phyloP scores from a whole-genome alignment of 2,797 vertebrate species.

The Helarctos malayanus region DNA sequence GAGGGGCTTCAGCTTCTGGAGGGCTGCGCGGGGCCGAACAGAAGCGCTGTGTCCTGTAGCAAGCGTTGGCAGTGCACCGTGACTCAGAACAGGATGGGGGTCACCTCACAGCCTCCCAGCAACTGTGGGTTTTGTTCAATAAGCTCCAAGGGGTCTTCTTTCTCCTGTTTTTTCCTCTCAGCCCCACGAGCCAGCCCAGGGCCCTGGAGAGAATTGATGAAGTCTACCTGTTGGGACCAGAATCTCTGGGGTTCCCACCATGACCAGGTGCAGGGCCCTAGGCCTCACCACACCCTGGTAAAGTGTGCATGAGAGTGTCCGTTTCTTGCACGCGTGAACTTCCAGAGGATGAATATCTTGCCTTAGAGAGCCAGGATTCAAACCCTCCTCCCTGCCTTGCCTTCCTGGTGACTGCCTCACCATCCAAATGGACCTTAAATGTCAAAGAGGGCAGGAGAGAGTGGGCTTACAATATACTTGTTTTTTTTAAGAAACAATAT shows the following conservation, averaged over 20 bases:
- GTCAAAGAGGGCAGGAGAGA: constrained; percentile 3
- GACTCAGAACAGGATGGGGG: neutral
- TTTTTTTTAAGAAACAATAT: neutral
- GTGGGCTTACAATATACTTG: neutral
- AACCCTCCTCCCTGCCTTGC: neutral
- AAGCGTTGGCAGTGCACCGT: fast-evolving
- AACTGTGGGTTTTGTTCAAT: neutral
- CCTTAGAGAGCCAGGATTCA: neutral
- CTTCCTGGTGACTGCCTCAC: neutral
- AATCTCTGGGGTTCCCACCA: neutral
- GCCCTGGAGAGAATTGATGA: neutral
- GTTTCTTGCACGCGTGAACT: neutral
- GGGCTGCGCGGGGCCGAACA: neutral
- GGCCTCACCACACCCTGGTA: neutral
- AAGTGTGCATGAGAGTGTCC: neutral
- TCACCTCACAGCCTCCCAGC: neutral
- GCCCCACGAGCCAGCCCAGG: neutral
- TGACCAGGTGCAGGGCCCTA: neutral
- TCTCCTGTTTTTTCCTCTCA: neutral
- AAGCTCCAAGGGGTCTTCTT: neutral
- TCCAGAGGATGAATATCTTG: neutral
- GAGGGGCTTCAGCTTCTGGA: neutral
- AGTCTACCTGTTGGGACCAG: neutral
- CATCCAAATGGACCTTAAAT: neutral
- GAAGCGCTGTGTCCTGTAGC: fast-evolving